Evolutionary conservation across 2,113 vertebrate genomes (phyloP), one percentile per base, ranked within the genome.

Genomic region (Ceyx melanurus): DNA sequence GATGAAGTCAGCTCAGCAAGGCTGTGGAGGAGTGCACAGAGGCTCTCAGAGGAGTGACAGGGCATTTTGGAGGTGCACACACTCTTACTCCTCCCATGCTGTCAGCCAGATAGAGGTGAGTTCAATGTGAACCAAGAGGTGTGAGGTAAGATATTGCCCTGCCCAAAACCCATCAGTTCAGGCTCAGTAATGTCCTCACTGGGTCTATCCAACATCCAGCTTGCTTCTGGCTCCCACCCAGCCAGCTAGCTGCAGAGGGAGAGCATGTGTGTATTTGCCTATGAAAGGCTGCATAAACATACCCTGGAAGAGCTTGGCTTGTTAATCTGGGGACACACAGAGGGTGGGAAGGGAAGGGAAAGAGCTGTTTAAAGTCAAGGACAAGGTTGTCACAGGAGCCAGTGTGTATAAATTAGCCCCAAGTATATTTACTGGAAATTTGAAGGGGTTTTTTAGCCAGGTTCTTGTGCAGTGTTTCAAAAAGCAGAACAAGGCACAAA

Each of bases 271-370:
- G 3, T 89, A 72, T 87, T 87, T 87, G 58, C 81, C 66, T 79
- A 8, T 2, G 2, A 40, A 78, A 81, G 65, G 31, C 81, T 90
- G 14, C 78, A 25, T 81, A 82, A 93, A 91, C 78, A 68, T 56
- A 43, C 10, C 45, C 66, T 82, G 78, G 28, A 65, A 84, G 33
- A 84, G 58, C 45, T 57, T 60, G 57, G n/a, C 8, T 89, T 64
- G 57, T 57, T 86, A 29, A 81, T 86, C 73, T 75, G 66, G 58
- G 68, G 84, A 17, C 66, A 93, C 77, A 79, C 28, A 72, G 60
- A 84, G 28, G 18, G 53, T 87, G 62, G 45, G 79, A 90, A 70
- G 62, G 45, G 79, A 90, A 70, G 65, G 92, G 53, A 81, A 94
- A 84, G 56, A 86, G 21, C 8, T 8, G 3, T 89, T 71, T 68